A percentile compares a stretch with the other conserved stretches of the same genome.
Evolutionary conservation across 2,797 vertebrate species (phyloP).

Genomic region (Poeciliopsis presidionis): DNA sequence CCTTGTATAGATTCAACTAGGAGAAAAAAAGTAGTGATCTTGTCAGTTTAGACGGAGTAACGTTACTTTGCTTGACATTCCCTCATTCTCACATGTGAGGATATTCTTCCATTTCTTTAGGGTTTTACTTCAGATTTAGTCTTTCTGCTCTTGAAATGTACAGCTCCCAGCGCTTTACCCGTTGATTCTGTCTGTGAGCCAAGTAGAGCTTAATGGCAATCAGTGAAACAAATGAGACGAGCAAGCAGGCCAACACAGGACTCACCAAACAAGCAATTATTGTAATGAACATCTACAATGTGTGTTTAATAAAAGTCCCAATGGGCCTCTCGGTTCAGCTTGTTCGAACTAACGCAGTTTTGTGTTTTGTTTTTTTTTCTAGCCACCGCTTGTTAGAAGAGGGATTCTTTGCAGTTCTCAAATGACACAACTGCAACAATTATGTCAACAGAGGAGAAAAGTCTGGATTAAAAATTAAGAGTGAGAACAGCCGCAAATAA

Average conservation of each 20-base stretch:
- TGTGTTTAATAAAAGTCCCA: constrained; percentile 41
- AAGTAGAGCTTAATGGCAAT: constrained; percentile 23
- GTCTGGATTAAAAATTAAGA: constrained; percentile 6
- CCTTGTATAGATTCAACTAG: not conserved
- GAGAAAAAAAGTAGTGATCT: not conserved
- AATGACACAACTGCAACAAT: constrained; percentile 24
- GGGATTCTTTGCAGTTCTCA: constrained; percentile 14
- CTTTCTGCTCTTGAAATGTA: not conserved
- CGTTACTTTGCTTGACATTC: not conserved
- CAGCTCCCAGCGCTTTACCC: not conserved
- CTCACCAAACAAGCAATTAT: constrained; percentile 38
- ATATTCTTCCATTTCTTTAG: not conserved
- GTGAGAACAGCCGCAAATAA: not conserved
- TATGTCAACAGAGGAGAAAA: constrained; percentile 11
- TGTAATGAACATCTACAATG: constrained; percentile 43
- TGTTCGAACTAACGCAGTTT: constrained; percentile 23
- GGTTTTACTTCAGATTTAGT: not conserved
- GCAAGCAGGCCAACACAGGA: constrained; percentile 23
- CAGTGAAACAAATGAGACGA: constrained; percentile 35
- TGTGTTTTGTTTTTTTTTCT: not conserved
- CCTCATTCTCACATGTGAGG: not conserved
- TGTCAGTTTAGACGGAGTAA: not conserved
- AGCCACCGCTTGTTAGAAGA: constrained; percentile 19
- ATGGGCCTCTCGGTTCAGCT: constrained; percentile 22
- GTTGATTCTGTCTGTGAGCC: not conserved